Evolutionary conservation across 2,113 vertebrate species (phyloP).

Genomic region (Tragelaphus imberbis): DNA sequence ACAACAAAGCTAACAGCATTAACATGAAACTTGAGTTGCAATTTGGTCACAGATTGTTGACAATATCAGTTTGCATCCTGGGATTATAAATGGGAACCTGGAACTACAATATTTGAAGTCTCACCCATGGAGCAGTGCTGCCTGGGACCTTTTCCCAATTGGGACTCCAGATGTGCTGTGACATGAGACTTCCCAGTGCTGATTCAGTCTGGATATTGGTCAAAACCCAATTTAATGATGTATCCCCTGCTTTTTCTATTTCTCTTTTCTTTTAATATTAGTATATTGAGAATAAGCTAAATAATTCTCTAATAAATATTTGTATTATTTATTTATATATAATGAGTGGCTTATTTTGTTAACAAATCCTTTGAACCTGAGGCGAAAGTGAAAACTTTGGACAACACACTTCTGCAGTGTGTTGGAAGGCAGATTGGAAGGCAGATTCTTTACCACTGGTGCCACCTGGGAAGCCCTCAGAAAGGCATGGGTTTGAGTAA

Average conservation of each 20-base stretch:
- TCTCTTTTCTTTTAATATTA: not conserved
- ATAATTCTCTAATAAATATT: not conserved
- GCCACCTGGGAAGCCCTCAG: not conserved
- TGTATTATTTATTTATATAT: not conserved
- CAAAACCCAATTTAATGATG: not conserved
- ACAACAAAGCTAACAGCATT: not conserved
- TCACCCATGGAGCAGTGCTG: not conserved
- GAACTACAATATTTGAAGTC: not conserved
- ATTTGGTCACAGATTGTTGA: not conserved
- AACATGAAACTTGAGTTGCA: not conserved
- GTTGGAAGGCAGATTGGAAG: too few species aligned
- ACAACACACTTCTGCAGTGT: not conserved
- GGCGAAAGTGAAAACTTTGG: not conserved
- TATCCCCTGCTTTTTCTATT: not conserved
- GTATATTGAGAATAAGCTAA: not conserved
- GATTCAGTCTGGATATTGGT: not conserved
- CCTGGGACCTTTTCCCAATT: not conserved
- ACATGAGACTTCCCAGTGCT: not conserved
- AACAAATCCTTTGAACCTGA: not conserved
- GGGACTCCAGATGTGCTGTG: not conserved
- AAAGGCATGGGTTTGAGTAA: not conserved
- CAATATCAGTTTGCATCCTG: not conserved
- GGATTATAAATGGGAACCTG: not conserved
- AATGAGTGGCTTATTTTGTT: not conserved
- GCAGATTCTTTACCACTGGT: not conserved